Base-by-base conservation (phyloP, 2,797 vertebrate species). In the Graptemys geographica region DNA sequence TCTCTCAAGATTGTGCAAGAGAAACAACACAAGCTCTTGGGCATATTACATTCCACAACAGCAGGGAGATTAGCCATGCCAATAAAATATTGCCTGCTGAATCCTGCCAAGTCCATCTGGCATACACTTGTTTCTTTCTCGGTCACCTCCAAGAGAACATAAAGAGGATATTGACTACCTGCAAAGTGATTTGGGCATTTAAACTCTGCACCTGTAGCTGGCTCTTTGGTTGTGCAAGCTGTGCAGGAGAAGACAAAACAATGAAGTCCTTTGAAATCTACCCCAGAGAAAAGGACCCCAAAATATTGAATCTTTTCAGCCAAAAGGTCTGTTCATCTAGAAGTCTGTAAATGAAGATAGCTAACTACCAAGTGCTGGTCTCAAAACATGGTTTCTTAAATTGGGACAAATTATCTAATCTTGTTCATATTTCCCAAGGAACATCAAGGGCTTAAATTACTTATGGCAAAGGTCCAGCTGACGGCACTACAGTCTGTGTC, bases 61-160 rank as follows among this genome's bases (percentile, higher is more conserved):
- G 31, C 1, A 90, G 92, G 78, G 86, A 56, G 33, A 28, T 89
- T 79, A 88, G 31, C 80, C 18, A 16, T 88, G 92, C 92, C 94
- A 96, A 89, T 52, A 94, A 82, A 90, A 41, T 16, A 88, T 83
- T 84, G 47, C 51, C 90, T 92, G 62, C 31, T 94, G 82, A 25
- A 96, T 28, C 72, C 85, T 95, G 91, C 93, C 95, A 94, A 78
- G 90, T 76, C 72, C 62, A 18, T 18, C 92, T 97, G 96, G 92
- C 92, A 92, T 51, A 87, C 89, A 4, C 47, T 28, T 47, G 15
- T 79, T 65, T 11, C 74, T 85, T 56, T 95, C 81, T 27, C 1
- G 0, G 62, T 62, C 94, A 81, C 95, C 88, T 96, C 95, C 83
- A 94, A 90, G 92, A 88, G 90, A 94, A 89, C 92, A 91, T 81